Percentiles rank a stretch among this genome's conserved stretches.
Evolutionary conservation across 2,797 vertebrate species (phyloP).

Genomic region (Okamejei kenojei): DNA sequence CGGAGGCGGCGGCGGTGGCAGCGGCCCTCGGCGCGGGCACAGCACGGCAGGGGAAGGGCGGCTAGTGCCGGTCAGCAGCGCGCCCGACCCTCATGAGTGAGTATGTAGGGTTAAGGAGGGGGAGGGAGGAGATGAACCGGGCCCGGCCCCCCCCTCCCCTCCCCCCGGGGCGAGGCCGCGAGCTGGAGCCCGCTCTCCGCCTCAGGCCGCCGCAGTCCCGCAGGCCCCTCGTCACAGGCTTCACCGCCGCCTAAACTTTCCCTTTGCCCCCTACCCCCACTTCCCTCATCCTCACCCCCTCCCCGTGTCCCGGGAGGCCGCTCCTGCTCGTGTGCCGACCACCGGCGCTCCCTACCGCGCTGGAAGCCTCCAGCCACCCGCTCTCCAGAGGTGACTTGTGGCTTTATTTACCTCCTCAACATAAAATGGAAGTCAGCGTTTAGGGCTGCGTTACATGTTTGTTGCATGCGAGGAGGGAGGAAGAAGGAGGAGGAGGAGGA

Average conservation of each 20-base stretch:
- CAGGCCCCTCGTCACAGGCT: background rate
- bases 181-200: background rate
- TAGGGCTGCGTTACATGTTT: background rate
- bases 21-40: background rate
- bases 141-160: background rate
- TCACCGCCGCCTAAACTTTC: background rate
- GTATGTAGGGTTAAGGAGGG: no score
- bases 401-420: background rate
- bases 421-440: background rate
- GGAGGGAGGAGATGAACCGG: background rate
- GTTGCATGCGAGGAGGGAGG: no score
- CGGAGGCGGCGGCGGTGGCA: background rate
- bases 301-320: background rate
- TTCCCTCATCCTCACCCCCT: background rate
- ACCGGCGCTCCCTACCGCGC: background rate
- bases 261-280: background rate
- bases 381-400: background rate
- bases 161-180: no score
- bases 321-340: background rate
- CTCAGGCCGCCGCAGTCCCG: conserved; percentile 23
- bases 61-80: background rate
- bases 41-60: background rate
- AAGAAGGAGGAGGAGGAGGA: no score
- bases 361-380: background rate
- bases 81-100: no score